Evolutionary conservation across 53 echinoderm and acorn worm genomes (phyloP).

Genomic region (Paracentrotus lividus): DNA sequence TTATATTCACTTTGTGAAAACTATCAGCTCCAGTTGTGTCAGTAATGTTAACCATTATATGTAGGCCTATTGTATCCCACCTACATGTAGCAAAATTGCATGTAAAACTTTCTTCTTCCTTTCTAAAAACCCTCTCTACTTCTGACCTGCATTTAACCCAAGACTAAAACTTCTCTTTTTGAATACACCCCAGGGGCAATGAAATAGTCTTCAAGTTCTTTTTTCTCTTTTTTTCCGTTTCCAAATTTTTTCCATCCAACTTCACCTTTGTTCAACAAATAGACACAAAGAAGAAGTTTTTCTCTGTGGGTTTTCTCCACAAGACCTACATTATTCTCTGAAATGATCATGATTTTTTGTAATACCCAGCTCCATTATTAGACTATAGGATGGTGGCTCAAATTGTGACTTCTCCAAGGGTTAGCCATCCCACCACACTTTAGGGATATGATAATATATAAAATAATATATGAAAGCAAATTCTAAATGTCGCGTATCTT

Average conservation of each 20-base stretch:
- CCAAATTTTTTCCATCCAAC: neutral
- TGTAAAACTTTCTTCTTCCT: neutral
- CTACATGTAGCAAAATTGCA: neutral
- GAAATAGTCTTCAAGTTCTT: neutral
- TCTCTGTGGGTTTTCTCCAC: constrained; percentile 19
- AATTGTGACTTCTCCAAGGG: too few species aligned
- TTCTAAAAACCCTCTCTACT: neutral
- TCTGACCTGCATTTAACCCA: neutral
- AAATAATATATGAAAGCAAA: too few species aligned
- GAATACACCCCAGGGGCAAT: constrained; percentile 1
- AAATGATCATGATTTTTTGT: neutral
- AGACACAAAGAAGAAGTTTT: neutral
- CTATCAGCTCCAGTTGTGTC: too few species aligned
- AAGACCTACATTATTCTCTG: too few species aligned
- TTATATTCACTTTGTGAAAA: neutral
- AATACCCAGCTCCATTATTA: neutral
- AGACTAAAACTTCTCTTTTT: neutral
- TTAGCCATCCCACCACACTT: too few species aligned
- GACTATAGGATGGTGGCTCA: too few species aligned
- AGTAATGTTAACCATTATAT: too few species aligned
- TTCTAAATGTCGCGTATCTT: too few species aligned
- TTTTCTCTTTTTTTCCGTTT: too few species aligned
- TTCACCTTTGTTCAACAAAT: neutral
- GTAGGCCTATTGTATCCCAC: neutral
- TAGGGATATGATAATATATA: too few species aligned